A percentile compares a stretch with the other conserved stretches of the same genome.
Evolutionary conservation across 2,113 vertebrate genomes (phyloP).

Genomic region (Corythaixoides concolor): DNA sequence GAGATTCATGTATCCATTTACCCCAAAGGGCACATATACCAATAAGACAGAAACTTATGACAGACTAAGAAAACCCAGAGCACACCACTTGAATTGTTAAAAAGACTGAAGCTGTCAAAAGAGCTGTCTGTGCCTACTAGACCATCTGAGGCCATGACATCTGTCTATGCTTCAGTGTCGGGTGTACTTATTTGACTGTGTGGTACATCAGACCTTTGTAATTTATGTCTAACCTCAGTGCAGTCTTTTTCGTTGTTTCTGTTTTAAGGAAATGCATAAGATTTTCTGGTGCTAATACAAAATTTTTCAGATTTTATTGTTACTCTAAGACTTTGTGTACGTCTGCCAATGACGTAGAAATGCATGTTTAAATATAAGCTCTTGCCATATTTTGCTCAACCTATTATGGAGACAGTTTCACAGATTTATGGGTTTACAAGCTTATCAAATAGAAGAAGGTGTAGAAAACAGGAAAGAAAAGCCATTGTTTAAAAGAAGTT

Average conservation of each 20-base stretch:
- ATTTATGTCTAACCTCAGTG: not conserved
- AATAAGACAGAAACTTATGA: not conserved
- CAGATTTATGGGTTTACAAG: not conserved
- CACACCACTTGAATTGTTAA: not conserved
- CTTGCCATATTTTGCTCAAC: not conserved
- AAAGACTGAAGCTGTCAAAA: not conserved
- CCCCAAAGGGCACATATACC: not conserved
- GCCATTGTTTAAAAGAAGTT: not conserved
- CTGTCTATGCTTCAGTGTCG: not conserved
- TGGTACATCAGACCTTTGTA: not conserved
- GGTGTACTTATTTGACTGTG: not conserved
- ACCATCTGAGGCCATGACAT: not conserved
- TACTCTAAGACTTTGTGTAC: not conserved
- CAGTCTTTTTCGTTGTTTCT: not conserved
- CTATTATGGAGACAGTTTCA: not conserved
- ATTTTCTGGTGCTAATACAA: not conserved
- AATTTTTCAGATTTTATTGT: not conserved
- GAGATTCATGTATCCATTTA: constrained; percentile 1
- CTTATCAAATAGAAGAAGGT: not conserved
- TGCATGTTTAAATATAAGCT: not conserved
- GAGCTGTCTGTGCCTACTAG: not conserved
- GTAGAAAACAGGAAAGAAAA: not conserved
- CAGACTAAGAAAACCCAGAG: not conserved
- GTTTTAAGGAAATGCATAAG: not conserved
- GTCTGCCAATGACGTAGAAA: not conserved